phyloP scores from a whole-genome alignment of 2,888 invertebrate species.

The Synanthedon andrenaeformis region DNA sequence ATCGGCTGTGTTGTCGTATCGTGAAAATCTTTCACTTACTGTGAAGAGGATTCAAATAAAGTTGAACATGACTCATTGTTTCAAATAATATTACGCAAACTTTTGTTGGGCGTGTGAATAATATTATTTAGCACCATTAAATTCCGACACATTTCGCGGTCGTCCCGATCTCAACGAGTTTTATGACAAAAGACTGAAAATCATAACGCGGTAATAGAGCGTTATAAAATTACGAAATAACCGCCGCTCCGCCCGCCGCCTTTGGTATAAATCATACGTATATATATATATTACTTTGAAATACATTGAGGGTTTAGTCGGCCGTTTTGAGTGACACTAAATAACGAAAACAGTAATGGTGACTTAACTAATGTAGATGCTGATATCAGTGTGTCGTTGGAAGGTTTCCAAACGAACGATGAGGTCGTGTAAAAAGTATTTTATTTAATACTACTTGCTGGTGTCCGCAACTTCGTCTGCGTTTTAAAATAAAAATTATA shows the following conservation, averaged over 20 bases:
- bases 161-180: constrained; percentile 14
- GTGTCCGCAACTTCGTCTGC: too few species aligned
- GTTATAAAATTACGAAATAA: constrained; percentile 16
- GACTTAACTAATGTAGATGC: not conserved
- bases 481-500: too few species aligned
- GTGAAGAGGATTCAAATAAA: too few species aligned
- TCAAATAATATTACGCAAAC: not conserved
- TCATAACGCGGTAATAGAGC: constrained; percentile 13
- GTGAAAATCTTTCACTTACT: too few species aligned
- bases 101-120: constrained; percentile 1
- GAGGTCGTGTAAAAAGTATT: not conserved
- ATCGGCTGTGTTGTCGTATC: too few species aligned
- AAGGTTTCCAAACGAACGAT: not conserved
- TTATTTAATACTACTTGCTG: too few species aligned
- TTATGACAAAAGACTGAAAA: constrained; percentile 22
- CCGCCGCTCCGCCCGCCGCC: constrained; percentile 3
- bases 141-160: constrained; percentile 10
- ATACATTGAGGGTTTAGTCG: not conserved
- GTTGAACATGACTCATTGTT: too few species aligned
- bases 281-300: not conserved
- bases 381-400: not conserved
- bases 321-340: not conserved
- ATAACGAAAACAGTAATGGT: not conserved
- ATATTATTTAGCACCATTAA: constrained; percentile 7
- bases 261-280: not conserved